phyloP scores from a whole-genome alignment of 2,888 invertebrate species.

The Junonia oenone region DNA sequence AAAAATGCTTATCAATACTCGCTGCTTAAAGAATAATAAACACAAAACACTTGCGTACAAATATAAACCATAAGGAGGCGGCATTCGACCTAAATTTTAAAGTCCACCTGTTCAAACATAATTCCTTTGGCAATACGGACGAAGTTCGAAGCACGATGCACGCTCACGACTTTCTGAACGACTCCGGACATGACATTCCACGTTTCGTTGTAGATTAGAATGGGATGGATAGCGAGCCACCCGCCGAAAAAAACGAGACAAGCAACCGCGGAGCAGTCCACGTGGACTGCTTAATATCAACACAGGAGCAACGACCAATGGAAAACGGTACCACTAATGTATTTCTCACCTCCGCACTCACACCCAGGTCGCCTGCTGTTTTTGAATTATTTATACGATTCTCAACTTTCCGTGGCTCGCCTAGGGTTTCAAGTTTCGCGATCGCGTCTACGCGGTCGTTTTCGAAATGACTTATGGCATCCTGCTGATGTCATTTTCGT shows the following conservation, averaged over 20 bases:
- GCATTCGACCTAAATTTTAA: constrained; percentile 36
- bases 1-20: constrained; percentile 78
- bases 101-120: constrained; percentile 39
- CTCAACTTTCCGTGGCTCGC: constrained; percentile 48
- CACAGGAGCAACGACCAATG: constrained; percentile 79
- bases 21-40: constrained; percentile 34
- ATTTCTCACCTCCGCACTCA: constrained; percentile 81
- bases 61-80: constrained; percentile 40
- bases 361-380: constrained; percentile 67
- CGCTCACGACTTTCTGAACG: constrained; percentile 80
- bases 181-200: constrained; percentile 80
- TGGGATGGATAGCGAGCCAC: constrained; percentile 70
- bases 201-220: constrained; percentile 80
- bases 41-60: constrained; percentile 32
- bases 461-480: constrained; percentile 62
- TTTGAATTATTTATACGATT: constrained; percentile 56
- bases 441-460: constrained; percentile 43
- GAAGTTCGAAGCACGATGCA: constrained; percentile 76
- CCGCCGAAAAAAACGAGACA: constrained; percentile 76
- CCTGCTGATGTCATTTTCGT: constrained; percentile 46
- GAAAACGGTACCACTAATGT: constrained; percentile 80
- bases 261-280: constrained; percentile 72
- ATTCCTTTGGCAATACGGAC: constrained; percentile 47
- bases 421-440: constrained; percentile 58
- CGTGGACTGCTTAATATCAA: constrained; percentile 79